A percentile compares a stretch with the other conserved stretches of the same genome.
Conservation (phyloP, 1,140 invertebrate species). For the Trialeurodes vaporariorum region DNA sequence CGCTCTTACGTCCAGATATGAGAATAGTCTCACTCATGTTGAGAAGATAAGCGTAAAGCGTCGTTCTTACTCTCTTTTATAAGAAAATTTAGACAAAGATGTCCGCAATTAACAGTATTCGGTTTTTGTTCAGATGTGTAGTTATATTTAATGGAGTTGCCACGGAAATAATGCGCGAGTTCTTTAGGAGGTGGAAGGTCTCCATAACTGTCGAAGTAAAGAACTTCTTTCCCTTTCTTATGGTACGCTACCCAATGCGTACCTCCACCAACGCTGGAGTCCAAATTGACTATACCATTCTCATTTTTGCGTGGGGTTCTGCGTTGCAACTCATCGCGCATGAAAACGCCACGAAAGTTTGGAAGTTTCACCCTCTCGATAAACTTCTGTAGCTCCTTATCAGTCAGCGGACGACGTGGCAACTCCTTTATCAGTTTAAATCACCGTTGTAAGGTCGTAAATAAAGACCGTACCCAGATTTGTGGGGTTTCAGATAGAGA, state of each 20-base stretch:
- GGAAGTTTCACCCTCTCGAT: not conserved
- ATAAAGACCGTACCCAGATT: conserved; percentile 13
- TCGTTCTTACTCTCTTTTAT: too few species aligned
- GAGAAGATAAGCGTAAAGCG: too few species aligned
- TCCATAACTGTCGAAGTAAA: not conserved
- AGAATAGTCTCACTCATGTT: too few species aligned
- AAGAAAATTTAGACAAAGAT: too few species aligned
- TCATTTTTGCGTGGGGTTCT: not conserved
- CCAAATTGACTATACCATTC: not conserved
- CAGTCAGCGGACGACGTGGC: not conserved
- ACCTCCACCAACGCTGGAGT: not conserved
- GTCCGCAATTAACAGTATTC: too few species aligned
- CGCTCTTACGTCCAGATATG: too few species aligned
- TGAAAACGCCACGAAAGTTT: not conserved
- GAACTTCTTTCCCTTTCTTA: not conserved
- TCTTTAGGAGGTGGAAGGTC: not conserved
- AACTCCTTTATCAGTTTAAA: too few species aligned
- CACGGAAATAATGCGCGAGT: too few species aligned
- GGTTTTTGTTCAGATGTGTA: too few species aligned
- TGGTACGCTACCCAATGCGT: conserved; percentile 2
- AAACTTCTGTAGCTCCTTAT: not conserved
- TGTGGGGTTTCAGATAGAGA: conserved; percentile 1
- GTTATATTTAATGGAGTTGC: too few species aligned
- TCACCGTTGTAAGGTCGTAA: conserved; percentile 13
- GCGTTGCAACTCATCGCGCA: not conserved